A percentile compares a stretch with the other conserved stretches of the same genome.
Conservation (phyloP, 2,888 invertebrate species). For the Caradrina clavipalpis region DNA sequence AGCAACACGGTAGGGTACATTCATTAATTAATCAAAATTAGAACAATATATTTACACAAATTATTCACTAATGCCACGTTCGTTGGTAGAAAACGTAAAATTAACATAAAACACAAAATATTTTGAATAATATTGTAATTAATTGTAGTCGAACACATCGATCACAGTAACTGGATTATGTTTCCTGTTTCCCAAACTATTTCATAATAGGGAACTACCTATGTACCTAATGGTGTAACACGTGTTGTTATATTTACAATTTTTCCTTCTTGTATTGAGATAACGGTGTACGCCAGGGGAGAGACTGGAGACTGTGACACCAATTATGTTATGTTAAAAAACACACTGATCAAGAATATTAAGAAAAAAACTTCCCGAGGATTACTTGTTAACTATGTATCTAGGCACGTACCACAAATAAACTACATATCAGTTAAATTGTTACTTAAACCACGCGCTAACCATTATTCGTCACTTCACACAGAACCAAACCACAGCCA, state of each 20-base stretch:
- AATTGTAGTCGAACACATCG: conserved; percentile 59
- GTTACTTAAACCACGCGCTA: conserved; percentile 5
- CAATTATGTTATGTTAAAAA: not conserved
- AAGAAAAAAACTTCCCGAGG: not conserved
- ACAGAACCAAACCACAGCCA: conserved; percentile 11
- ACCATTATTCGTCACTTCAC: conserved; percentile 16
- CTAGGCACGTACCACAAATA: too few species aligned
- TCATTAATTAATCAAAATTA: conserved; percentile 47
- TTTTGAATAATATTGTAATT: conserved; percentile 64
- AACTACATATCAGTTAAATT: conserved; percentile 2
- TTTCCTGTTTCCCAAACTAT: conserved; percentile 50
- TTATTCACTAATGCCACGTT: conserved; percentile 30
- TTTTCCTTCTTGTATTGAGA: conserved; percentile 36
- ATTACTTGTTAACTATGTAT: too few species aligned
- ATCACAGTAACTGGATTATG: conserved; percentile 47
- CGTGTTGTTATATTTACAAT: conserved; percentile 3
- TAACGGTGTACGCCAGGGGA: not conserved
- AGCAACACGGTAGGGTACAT: conserved; percentile 13
- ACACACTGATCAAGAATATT: not conserved
- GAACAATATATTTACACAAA: conserved; percentile 45
- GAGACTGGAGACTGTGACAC: not conserved
- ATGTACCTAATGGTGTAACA: conserved; percentile 21
- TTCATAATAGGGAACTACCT: conserved; percentile 21
- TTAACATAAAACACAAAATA: conserved; percentile 64
- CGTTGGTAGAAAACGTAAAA: conserved; percentile 35